Evolutionary conservation across 2,113 vertebrate genomes (phyloP), one percentile per base, ranked within the genome.

Genomic region (Sigmodon hispidus): DNA sequence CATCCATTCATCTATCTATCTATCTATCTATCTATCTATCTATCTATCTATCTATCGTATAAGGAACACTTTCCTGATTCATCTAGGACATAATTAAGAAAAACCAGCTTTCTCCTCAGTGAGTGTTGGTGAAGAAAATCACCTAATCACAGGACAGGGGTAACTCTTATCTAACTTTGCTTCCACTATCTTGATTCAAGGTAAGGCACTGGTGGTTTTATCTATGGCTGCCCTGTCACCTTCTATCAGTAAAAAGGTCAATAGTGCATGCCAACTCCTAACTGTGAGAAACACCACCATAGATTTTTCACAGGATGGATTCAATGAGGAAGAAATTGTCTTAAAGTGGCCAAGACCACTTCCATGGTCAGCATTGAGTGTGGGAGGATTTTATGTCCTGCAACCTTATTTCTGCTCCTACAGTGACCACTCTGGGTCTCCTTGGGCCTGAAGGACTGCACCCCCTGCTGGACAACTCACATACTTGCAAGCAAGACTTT

Each of bases 381-480:
- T 8, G 11, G 43, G 50, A 55, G 67, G 85, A n/a, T n/a, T 48
- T 63, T 40, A 63, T 34, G 16, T 19, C 24, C 19, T 12, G 0
- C 11, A 3, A 2, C 17, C 12, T 6, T 26, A 34, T 19, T 43
- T 52, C 59, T 48, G 43, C 2, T 31, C 8, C 36, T 6, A 45
- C 19, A 34, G 65, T 3, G 52, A 22, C 11, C 40, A 0, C 63
- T 59, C 65, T 16, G 31, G 19, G 1, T 9, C 15, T 2, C 15
- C 43, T 4, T 45, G 2, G 26, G 59, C 17, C 43, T 63, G 34
- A 15, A 1, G 3, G 4, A 2, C 10, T 0, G 1, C 29, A 45
- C 61, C 48, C 63, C 57, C 48, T 40, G 45, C 31, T 36, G 77
- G 70, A 63, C 4, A 0, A 1, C 24, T 45, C 1, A 48, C 0